phyloP scores from a whole-genome alignment of 2,113 vertebrate species.

The Poeciliopsis turrubarensis region DNA sequence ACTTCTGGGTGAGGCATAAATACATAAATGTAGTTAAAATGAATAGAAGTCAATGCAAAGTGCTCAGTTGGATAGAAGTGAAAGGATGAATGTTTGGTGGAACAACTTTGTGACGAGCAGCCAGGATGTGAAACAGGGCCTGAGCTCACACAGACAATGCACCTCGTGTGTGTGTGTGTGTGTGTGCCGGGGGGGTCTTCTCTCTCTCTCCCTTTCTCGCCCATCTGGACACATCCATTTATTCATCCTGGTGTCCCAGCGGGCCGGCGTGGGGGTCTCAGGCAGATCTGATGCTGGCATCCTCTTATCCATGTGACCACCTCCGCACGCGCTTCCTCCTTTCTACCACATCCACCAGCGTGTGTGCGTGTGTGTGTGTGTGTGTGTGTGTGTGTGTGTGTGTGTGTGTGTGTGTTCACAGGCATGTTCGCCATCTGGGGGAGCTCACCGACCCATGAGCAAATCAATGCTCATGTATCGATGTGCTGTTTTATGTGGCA shows the following conservation, averaged over 20 bases:
- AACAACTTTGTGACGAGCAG: conserved; percentile 55
- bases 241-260: conserved; percentile 48
- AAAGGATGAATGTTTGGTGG: conserved; percentile 16
- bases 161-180: conserved; percentile 24
- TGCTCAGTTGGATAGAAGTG: no score
- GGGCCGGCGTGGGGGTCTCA: conserved; percentile 44
- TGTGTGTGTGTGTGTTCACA: conserved; percentile 13
- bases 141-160: conserved; percentile 52
- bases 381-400: conserved; percentile 5
- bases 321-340: not conserved
- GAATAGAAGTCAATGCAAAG: no score
- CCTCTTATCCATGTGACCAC: conserved; percentile 39
- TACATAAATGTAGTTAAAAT: no score
- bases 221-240: conserved; percentile 67
- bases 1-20: no score
- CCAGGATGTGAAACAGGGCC: conserved; percentile 47
- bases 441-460: conserved; percentile 44
- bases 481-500: conserved; percentile 72
- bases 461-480: conserved; percentile 72
- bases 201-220: conserved; percentile 8
- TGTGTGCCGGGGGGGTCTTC: not conserved
- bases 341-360: not conserved
- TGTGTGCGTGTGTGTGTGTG: conserved; percentile 8
- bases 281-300: conserved; percentile 50
- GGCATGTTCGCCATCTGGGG: conserved; percentile 45